Evolutionary conservation across 2,113 vertebrate species (phyloP), one percentile per base, ranked within the genome.

Genomic region (Leucopsar rothschildi): DNA sequence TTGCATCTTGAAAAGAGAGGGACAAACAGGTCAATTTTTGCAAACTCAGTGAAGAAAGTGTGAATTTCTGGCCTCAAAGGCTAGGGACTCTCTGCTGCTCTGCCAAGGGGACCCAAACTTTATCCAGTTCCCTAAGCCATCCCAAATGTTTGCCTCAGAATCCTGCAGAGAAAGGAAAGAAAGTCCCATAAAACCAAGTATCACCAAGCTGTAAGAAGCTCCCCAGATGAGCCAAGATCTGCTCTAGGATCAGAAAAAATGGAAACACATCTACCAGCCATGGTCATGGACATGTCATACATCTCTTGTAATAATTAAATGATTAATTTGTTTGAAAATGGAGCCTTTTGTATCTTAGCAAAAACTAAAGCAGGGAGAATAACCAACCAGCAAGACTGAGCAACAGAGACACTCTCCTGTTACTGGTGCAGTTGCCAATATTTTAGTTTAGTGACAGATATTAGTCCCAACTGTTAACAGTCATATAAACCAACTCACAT

Each of bases 401-500:
- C 50, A 65, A 61, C 25, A 37, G 50, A 25, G 33, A 69, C 0
- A 2, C 53, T 77, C n/a, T 83, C 35, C 25, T 92, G 12, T 79
- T 71, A 25, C 66, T 85, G 31, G 19, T 6, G 4, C 35, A 44
- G 21, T 70, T 93, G 84, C 90, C 82, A 95, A 59, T 91, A 80
- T 90, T 90, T 95, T 85, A 73, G 27, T 92, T 89, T 85, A 80
- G 50, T 61, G 88, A 63, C 82, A 93, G 84, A 87, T 85, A 87
- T 63, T 82, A 87, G 80, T 80, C 50, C 69, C 59, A 95, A 55
- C 91, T 90, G 68, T 85, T 94, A 88, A 55, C 27, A 93, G 50
- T 90, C 59, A 5, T 8, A 55, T 47, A 88, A 91, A 92, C 27
- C 65, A 72, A 56, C 50, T 90, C 40, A 8, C 35, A 53, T 70